These are phyloP conservation scores for Caenorhabditis panamensis DNA, from an alignment of 2,888 invertebrate species.

Conservation along the genomic window DNA sequence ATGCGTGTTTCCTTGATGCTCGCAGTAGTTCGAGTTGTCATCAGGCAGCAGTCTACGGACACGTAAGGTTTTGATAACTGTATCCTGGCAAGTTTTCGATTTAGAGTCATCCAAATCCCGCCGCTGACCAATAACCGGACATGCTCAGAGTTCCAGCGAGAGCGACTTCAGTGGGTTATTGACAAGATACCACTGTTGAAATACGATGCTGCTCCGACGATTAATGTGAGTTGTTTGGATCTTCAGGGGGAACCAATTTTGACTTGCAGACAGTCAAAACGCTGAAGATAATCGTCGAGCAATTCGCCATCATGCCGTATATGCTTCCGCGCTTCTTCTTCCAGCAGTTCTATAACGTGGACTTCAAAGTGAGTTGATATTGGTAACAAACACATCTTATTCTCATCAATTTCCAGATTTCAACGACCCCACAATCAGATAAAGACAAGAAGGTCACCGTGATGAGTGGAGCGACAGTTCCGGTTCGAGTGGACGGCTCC, in stretches of 20 bases:
- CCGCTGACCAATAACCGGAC: slow-evolving; percentile 32
- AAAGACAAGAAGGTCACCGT: slow-evolving; percentile 26
- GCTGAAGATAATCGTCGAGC: slow-evolving; percentile 33
- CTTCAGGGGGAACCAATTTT: not conserved
- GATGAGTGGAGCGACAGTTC: slow-evolving; percentile 42
- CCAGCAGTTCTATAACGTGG: slow-evolving; percentile 59
- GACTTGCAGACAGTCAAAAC: slow-evolving; percentile 47
- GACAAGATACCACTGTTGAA: slow-evolving; percentile 10
- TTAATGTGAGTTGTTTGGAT: slow-evolving; percentile 20
- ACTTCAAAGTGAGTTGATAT: slow-evolving; percentile 67
- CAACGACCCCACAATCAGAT: slow-evolving; percentile 55
- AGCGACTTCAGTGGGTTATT: slow-evolving; percentile 42
- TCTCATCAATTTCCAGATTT: slow-evolving; percentile 40
- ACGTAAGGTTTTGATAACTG: slow-evolving; percentile 13
- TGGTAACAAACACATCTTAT: too few relatives aligned
- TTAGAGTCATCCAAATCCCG: slow-evolving; percentile 52
- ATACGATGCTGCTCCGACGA: slow-evolving; percentile 27
- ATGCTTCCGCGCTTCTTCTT: slow-evolving; percentile 67
- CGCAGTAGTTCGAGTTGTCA: slow-evolving; percentile 20
- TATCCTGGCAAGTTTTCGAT: not conserved
- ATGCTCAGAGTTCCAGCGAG: slow-evolving; percentile 38
- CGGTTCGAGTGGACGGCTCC: slow-evolving; percentile 63
- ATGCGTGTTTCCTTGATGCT: slow-evolving; percentile 31
- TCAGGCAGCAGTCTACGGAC: slow-evolving; percentile 45
- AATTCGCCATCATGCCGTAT: slow-evolving; percentile 52